Evolutionary conservation across 1,140 invertebrate genomes (phyloP), one percentile per base, ranked within the genome.

Genomic region (Drosophila navojoa): DNA sequence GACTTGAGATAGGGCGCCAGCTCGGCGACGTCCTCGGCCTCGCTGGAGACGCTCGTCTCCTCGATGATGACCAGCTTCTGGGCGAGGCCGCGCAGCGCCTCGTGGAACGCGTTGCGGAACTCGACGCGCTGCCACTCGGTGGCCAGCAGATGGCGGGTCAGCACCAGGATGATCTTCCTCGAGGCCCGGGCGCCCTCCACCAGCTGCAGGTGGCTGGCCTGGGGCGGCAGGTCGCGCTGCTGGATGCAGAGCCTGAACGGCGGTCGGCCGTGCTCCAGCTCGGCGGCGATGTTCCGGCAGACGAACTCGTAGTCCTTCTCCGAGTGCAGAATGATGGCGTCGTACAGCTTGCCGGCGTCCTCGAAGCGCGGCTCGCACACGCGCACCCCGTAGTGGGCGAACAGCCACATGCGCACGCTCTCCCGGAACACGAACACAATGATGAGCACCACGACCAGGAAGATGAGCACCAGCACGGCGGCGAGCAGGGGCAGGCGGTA

Each of bases 301-400:
- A 98, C 96, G 89, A 98, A 97, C 86, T 97, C 95, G 82, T 98
- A 96, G 92, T 99, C 98, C 92, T 98, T 97, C 16, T 97, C 96
- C 70, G 97, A 97, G 93, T 99, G 98, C 69, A 97, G 96, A 4
- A 99, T 95, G 92, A 98, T 98, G 40, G 96, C 97, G 90, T 99
- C 98, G 92, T 97, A 98, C 10, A 97, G 93, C 79, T 97, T 97
- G 84, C 97, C 96, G 53, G 95, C 94, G 73, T 97, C 96, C 87
- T 96, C 95, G 81, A 94, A 95, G 62, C 91, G 76, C 1, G 91
- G 89, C 62, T 92, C 91, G 32, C 91, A 96, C 47, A 98, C 94
- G 58, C 97, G 94, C n/a, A 97, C 93, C 1, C 97, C 97, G 92
- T 98, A 98, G 74, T 95, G 95, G 38, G 97, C 96, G 91, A 97